Base-by-base conservation (phyloP, 2,797 vertebrate species). In the Sardinella longiceps region DNA sequence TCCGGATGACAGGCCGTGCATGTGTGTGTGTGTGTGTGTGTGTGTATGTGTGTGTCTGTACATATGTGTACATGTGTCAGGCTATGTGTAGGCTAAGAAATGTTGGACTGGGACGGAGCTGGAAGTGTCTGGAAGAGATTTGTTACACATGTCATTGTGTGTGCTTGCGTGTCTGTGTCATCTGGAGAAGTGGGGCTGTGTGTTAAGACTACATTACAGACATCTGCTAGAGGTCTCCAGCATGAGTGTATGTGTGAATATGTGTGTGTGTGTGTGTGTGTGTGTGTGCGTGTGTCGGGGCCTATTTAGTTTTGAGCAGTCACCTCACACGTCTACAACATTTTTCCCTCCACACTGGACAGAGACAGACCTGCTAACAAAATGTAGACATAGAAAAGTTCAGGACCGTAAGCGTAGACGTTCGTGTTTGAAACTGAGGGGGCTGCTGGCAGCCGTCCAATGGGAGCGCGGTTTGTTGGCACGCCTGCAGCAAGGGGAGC, bases 91-190 rank as follows among this genome's bases (percentile, higher is more conserved):
- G 51, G 51, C 51, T 43, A 77, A 43, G 70, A 43, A 43, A 77
- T 77, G 70, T 43, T 77, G 37, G 39, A 43, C 33, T 5, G 37
- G 37, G 70, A 43, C 7, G 33, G 43, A 77, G 70, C 20, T 39
- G 15, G 33, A 77, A 39, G 70, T 77, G 70, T 77, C 70, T 77
- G 70, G 70, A 77, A 77, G 18, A 77, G 37, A 77, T 77, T 77
- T 77, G 70, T 77, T 77, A 77, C 70, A 77, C 70, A 77, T 77
- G 70, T 23, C 70, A 77, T 39, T 10, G 70, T 77, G 70, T 77
- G 70, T 39, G 70, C 70, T 77, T 77, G 66, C 66, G 66, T 74
- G 66, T 74, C 66, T 74, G 70, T 77, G 33, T 70, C 70, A 77
- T 77, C 70, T 77, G 70, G 37, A 77, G 37, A 33, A 74, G 66